Base-by-base conservation (phyloP, 2,113 vertebrate species). In the Malaclemys terrapin region DNA sequence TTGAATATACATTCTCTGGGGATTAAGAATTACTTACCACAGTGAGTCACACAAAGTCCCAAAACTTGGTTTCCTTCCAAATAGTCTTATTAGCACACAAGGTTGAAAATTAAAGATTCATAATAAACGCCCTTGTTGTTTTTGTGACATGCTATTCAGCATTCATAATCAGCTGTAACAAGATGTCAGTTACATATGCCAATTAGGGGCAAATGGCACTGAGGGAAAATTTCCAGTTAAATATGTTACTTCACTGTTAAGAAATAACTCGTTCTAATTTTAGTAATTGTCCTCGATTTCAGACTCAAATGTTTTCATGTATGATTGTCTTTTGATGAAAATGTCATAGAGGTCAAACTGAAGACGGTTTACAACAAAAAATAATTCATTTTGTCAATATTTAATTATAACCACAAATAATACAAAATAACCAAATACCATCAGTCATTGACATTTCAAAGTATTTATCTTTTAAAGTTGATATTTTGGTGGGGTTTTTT, bases 21-120 rank as follows among this genome's bases (percentile, higher is more conserved):
- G 81, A 94, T 85, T 89, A 92, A 85, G 78, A 95, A 94, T 65
- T 76, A 96, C 93, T 80, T 57, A 93, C 94, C 87, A 93, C 89
- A 95, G 52, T 93, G 94, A 96, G 92, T 97, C 96, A 96, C 49
- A 91, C 82, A 93, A 93, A 95, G 96, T 90, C 84, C 62, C 82
- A 94, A 72, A 54, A 86, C 79, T 87, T 92, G 49, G 75, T 82
- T 96, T 93, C 92, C 95, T 97, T 97, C 94, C 93, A 91, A 95
- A 79, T 42, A 93, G 69, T 49, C 47, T 89, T 82, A 83, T 47
- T 80, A 91, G 82, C 78, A 94, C 42, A 53, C 1, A 1, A 80
- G 47, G 85, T 4, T 0, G 5, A 92, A 95, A 88, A 62, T 4
- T 10, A 93, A 93, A 93, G 54, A 62, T 79, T 90, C 85, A 84